phyloP scores from a whole-genome alignment of 2,113 vertebrate species.

The Theristicus caerulescens region DNA sequence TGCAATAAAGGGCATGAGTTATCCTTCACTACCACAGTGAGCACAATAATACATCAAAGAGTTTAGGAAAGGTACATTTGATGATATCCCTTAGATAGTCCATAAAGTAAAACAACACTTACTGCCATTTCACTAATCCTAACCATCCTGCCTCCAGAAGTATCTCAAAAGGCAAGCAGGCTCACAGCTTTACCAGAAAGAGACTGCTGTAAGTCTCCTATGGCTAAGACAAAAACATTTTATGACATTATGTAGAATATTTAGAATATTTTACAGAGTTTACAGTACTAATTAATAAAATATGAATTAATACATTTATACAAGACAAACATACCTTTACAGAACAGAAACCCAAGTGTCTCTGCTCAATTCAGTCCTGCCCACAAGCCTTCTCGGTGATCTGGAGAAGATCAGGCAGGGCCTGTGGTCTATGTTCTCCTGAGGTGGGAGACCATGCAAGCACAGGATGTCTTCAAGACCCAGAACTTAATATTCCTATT shows the following conservation, averaged over 20 bases:
- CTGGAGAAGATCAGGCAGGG: no score
- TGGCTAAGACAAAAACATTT: not conserved
- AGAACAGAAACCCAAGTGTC: not conserved
- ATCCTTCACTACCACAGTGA: not conserved
- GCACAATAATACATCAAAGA: not conserved
- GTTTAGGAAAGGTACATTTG: not conserved
- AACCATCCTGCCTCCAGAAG: not conserved
- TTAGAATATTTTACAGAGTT: not conserved
- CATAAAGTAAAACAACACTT: not conserved
- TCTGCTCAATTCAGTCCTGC: not conserved
- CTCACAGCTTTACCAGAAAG: not conserved
- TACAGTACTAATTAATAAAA: not conserved
- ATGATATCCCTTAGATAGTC: not conserved
- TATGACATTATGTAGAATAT: not conserved
- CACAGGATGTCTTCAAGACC: not conserved
- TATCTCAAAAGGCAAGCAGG: not conserved
- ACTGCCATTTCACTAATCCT: not conserved
- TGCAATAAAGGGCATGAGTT: constrained; percentile 7
- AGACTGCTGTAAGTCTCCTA: not conserved
- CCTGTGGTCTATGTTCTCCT: not conserved
- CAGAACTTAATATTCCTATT: not conserved
- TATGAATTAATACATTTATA: not conserved
- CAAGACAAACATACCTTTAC: not conserved
- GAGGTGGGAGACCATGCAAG: not conserved
- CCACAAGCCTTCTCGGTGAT: not conserved